Percentiles rank a stretch among this genome's conserved stretches.
Conservation (phyloP, 2,888 invertebrate species). For the Choristoneura rosaceana region DNA sequence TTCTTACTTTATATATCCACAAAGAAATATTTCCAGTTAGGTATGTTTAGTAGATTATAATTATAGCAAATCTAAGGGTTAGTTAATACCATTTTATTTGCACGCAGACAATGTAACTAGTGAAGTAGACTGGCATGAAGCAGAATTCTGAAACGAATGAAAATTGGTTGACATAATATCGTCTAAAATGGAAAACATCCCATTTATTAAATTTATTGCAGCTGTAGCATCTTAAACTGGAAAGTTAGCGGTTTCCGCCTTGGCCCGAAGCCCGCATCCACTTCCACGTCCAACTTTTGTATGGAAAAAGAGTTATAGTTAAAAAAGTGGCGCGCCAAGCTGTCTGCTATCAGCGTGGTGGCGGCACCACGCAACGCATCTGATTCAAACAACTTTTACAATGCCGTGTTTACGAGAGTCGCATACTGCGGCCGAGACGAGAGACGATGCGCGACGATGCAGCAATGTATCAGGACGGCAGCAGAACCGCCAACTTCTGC, state of each 20-base stretch:
- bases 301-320: conserved; percentile 67
- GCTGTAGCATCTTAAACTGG: conserved; percentile 43
- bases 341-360: conserved; percentile 71
- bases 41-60: too few relatives aligned
- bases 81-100: too few relatives aligned
- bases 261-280: conserved; percentile 56
- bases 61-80: too few relatives aligned
- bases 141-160: not conserved
- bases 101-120: too few relatives aligned
- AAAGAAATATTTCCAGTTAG: too few relatives aligned
- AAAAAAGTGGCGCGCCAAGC: conserved; percentile 83
- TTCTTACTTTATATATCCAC: too few relatives aligned
- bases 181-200: not conserved
- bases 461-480: conserved; percentile 51
- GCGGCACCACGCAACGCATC: conserved; percentile 59
- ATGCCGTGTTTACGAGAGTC: conserved; percentile 55
- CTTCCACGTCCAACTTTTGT: conserved; percentile 68
- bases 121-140: too few relatives aligned
- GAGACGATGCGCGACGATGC: conserved; percentile 44
- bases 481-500: not conserved
- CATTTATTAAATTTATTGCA: not conserved
- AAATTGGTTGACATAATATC: not conserved
- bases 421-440: conserved; percentile 41
- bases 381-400: conserved; percentile 53
- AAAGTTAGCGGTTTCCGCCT: conserved; percentile 73